Conservation (phyloP, 2,797 vertebrate genomes). For the Uromys caudimaculatus region DNA sequence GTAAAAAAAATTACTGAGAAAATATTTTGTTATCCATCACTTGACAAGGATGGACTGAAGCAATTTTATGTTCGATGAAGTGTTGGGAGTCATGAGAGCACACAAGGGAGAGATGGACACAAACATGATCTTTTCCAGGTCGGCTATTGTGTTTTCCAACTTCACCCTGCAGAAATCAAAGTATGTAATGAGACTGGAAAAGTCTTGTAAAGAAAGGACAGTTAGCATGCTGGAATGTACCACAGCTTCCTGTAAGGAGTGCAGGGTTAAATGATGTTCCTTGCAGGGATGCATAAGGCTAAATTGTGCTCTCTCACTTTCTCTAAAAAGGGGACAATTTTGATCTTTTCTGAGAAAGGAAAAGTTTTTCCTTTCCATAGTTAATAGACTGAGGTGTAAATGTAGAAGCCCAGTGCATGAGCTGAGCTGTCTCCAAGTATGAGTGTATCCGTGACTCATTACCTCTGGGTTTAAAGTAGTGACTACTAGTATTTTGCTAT, state of each 20-base stretch:
- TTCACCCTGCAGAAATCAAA: neutral
- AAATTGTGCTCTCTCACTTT: neutral
- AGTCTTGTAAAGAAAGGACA: neutral
- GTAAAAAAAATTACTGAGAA: neutral
- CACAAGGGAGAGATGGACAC: neutral
- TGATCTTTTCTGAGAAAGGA: neutral
- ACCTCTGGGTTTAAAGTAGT: neutral
- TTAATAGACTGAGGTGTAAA: neutral
- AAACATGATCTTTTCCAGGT: neutral
- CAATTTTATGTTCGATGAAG: neutral
- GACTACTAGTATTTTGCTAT: neutral
- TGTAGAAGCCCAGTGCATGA: neutral
- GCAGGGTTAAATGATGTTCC: neutral
- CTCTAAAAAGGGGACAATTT: neutral
- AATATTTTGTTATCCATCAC: neutral
- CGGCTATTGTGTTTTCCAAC: neutral
- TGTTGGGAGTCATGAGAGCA: neutral
- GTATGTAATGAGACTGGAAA: neutral
- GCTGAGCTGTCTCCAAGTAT: too few relatives aligned
- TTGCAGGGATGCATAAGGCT: neutral
- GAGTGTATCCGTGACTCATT: neutral
- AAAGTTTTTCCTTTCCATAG: neutral
- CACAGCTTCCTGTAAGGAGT: neutral
- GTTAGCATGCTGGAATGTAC: neutral
- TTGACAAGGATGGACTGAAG: neutral